Evolutionary conservation across 2,888 invertebrate genomes (phyloP).

Genomic region (Trachelus tabidus): DNA sequence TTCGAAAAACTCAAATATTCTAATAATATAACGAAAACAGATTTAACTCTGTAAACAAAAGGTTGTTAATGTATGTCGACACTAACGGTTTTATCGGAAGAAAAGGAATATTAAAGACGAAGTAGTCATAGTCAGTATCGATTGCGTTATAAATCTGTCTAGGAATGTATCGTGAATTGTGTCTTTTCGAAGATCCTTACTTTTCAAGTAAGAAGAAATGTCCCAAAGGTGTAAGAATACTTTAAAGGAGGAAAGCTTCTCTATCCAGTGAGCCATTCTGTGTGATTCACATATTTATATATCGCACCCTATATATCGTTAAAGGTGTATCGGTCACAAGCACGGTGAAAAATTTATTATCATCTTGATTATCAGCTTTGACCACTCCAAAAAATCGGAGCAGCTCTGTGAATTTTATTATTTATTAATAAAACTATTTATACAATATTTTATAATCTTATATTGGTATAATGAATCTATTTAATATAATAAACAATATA

Average conservation of each 20-base stretch:
- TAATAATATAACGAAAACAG: background rate
- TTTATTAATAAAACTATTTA: too few species aligned
- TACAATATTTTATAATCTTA: too few species aligned
- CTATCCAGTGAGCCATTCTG: background rate
- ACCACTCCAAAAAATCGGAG: background rate
- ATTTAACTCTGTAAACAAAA: background rate
- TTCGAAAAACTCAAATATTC: background rate
- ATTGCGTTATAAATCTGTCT: conserved; percentile 33
- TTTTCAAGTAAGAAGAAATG: conserved; percentile 45
- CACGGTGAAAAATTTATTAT: background rate
- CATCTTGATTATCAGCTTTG: background rate
- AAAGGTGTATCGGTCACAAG: background rate
- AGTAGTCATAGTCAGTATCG: background rate
- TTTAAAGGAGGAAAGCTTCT: background rate
- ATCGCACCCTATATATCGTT: background rate
- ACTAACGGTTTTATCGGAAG: background rate
- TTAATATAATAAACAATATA: too few species aligned
- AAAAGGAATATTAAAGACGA: background rate
- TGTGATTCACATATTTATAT: conserved; percentile 1
- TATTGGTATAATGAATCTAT: too few species aligned
- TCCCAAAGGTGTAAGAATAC: conserved; percentile 22
- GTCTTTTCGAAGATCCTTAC: conserved; percentile 28
- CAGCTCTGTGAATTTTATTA: background rate
- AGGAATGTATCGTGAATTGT: conserved; percentile 37
- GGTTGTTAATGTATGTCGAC: background rate